Conservation (phyloP, 2,113 vertebrate genomes). For the Ramphastos sulfuratus region DNA sequence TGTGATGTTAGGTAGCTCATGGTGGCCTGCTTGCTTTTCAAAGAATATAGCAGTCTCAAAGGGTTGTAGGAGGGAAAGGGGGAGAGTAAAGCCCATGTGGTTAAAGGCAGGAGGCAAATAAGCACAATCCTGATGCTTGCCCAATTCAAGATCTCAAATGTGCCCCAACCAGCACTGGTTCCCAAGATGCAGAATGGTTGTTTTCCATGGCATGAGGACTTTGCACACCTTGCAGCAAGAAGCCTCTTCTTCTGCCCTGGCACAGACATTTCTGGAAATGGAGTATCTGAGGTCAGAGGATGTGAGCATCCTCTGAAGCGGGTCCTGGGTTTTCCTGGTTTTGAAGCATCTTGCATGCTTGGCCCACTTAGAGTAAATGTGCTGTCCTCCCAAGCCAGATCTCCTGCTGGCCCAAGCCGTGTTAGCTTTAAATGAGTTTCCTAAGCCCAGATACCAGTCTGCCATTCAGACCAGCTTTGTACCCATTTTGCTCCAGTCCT, state of each 20-base stretch:
- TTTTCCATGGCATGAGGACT: fast-evolving
- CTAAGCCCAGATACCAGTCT: not conserved
- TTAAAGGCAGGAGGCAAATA: not conserved
- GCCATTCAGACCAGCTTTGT: not conserved
- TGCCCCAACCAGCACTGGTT: not conserved
- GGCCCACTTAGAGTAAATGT: not conserved
- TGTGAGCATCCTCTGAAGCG: not conserved
- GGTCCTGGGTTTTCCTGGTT: not conserved
- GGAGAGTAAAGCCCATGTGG: fast-evolving
- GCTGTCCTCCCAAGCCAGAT: not conserved
- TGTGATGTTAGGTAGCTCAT: not conserved
- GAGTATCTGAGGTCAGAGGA: not conserved
- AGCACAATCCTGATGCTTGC: not conserved
- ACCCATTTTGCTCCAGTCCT: not conserved
- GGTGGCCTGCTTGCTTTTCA: not conserved
- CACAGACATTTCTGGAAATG: not conserved
- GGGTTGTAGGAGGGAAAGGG: not conserved
- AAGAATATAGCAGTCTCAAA: not conserved
- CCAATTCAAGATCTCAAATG: not conserved
- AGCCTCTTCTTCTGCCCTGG: not conserved
- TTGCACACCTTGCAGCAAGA: not conserved
- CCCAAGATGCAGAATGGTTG: not conserved
- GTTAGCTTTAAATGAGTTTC: not conserved
- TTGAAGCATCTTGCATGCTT: not conserved
- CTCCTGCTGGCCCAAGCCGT: not conserved